These are phyloP conservation scores for Brachirus orientalis DNA, from an alignment of 2,113 vertebrate species.

Conservation along the genomic window DNA sequence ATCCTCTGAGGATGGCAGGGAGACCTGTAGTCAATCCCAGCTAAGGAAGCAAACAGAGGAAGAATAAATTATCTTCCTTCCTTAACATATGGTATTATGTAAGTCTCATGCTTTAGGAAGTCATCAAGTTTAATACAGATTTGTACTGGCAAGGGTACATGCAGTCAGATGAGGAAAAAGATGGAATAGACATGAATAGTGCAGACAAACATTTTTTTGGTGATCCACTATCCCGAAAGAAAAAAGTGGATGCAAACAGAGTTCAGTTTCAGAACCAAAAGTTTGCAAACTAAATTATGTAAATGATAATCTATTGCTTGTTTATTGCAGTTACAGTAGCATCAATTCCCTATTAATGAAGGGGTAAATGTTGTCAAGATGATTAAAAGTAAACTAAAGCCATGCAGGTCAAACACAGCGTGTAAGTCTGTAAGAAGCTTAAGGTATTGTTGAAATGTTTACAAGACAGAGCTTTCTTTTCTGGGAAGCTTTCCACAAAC, in stretches of 20 bases:
- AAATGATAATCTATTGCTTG: not conserved
- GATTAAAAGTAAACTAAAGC: conserved; percentile 55
- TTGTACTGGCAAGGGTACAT: no score
- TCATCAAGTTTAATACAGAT: no score
- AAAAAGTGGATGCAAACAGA: no score
- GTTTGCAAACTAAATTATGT: not conserved
- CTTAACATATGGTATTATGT: no score
- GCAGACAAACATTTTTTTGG: no score
- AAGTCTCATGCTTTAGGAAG: no score
- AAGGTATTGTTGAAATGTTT: conserved; percentile 71
- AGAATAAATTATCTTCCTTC: conserved; percentile 7
- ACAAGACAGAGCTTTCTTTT: conserved; percentile 67
- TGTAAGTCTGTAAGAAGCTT: conserved; percentile 75
- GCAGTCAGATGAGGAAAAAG: no score
- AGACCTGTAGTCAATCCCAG: no score
- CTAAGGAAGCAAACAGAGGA: conserved; percentile 13
- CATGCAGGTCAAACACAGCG: conserved; percentile 45
- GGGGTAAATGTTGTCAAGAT: conserved; percentile 3
- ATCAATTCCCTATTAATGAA: not conserved
- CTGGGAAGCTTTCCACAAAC: conserved; percentile 63
- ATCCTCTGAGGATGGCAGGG: no score
- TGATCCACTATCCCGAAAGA: no score
- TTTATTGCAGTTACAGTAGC: no score
- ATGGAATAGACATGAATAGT: no score
- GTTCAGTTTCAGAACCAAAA: conserved; percentile 25